phyloP scores from a whole-genome alignment of 2,888 invertebrate genomes.

The Drosophila helvetica region DNA sequence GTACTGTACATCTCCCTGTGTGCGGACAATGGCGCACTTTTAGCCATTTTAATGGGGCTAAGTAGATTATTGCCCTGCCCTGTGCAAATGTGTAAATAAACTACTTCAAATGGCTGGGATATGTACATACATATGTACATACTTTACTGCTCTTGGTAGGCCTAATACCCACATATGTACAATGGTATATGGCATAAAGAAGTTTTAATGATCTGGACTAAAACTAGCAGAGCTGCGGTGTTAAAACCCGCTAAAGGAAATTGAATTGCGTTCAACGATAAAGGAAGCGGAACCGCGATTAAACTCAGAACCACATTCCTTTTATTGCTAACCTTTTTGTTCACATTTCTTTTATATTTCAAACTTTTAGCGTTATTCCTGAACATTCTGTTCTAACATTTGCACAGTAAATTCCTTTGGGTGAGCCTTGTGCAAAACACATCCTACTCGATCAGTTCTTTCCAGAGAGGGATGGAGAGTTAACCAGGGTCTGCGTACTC shows the following conservation, averaged over 20 bases:
- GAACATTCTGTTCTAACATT: too few relatives aligned
- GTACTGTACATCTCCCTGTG: slow-evolving; percentile 9
- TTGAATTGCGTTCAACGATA: neutral
- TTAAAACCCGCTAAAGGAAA: neutral
- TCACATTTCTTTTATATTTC: neutral
- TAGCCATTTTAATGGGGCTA: slow-evolving; percentile 67
- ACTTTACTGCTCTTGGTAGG: neutral
- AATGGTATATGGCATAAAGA: slow-evolving; percentile 11
- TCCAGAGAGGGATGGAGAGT: too few relatives aligned
- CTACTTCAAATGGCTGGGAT: slow-evolving; percentile 54
- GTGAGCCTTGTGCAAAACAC: too few relatives aligned
- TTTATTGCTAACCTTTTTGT: neutral
- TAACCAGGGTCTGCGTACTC: neutral
- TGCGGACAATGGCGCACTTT: slow-evolving; percentile 60
- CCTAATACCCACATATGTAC: slow-evolving; percentile 6
- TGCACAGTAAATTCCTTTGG: too few relatives aligned
- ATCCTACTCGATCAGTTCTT: too few relatives aligned
- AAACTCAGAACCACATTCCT: neutral
- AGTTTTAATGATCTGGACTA: slow-evolving; percentile 17
- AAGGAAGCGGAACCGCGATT: neutral
- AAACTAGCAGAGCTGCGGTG: slow-evolving; percentile 9
- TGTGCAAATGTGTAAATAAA: slow-evolving; percentile 69
- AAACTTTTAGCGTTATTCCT: neutral
- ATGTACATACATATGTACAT: neutral
- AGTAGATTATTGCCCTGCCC: slow-evolving; percentile 66